phyloP scores from a whole-genome alignment of 2,888 invertebrate species.

The Chrysopilus asiliformis region DNA sequence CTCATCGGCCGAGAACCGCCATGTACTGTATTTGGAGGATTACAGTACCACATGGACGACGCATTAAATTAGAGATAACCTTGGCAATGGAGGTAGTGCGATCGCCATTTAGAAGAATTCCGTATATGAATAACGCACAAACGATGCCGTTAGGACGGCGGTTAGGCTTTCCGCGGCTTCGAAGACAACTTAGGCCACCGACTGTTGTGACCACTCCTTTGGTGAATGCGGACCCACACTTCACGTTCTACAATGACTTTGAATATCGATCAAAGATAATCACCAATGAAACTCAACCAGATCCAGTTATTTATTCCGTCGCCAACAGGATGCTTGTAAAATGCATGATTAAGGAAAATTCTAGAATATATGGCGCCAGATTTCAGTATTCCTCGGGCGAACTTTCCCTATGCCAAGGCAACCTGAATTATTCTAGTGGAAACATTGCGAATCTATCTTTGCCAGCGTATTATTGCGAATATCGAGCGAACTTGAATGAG shows the following conservation, averaged over 20 bases:
- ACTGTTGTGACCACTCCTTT: too few species aligned
- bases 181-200: too few species aligned
- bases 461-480: slow-evolving; percentile 6
- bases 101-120: too few species aligned
- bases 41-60: slow-evolving; percentile 46
- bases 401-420: background rate
- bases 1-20: slow-evolving; percentile 9
- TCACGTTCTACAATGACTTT: background rate
- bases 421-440: background rate
- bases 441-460: background rate
- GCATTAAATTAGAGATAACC: slow-evolving; percentile 38
- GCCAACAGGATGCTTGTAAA: background rate
- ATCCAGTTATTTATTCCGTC: background rate
- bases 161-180: too few species aligned
- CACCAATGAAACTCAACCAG: background rate
- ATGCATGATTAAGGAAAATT: too few species aligned
- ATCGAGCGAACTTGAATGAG: background rate
- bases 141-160: too few species aligned
- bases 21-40: slow-evolving; percentile 55
- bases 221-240: background rate
- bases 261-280: too few species aligned
- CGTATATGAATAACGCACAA: too few species aligned
- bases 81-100: background rate
- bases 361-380: too few species aligned
- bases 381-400: background rate